Evolutionary conservation across 2,113 vertebrate species (phyloP).

Genomic region (Chaenocephalus aceratus): DNA sequence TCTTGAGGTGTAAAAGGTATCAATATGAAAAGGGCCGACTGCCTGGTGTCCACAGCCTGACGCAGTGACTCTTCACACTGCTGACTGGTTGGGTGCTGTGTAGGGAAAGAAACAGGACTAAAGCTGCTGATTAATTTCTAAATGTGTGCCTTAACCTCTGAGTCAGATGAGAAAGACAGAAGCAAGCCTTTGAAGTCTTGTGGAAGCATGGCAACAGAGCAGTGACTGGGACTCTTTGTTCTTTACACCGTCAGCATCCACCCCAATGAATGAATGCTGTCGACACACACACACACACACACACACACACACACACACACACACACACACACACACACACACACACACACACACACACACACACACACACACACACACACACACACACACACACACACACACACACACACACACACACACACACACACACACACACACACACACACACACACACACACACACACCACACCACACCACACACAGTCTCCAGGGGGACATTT

Average conservation of each 20-base stretch:
- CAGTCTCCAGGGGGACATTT: conserved; percentile 1
- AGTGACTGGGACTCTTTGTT: conserved; percentile 51
- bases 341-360: background rate
- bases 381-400: conserved; percentile 10
- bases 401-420: background rate
- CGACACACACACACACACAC: background rate
- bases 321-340: conserved; percentile 1
- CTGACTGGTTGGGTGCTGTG: background rate
- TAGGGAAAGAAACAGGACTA: background rate
- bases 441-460: background rate
- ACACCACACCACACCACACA: too few relatives aligned
- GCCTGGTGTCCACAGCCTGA: background rate
- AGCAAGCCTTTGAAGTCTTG: conserved; percentile 41
- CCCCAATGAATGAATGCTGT: conserved; percentile 30
- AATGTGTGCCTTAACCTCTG: conserved; percentile 20
- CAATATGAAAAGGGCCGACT: background rate
- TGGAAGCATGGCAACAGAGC: conserved; percentile 48
- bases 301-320: conserved; percentile 8
- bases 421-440: conserved; percentile 12
- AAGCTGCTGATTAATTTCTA: conserved; percentile 33
- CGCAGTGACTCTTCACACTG: background rate
- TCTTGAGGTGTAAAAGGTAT: conserved; percentile 13
- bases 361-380: conserved; percentile 1
- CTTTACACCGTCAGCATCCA: conserved; percentile 11
- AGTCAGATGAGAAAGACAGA: conserved; percentile 24